Percentiles rank a stretch among this genome's conserved stretches.
Evolutionary conservation across 2,888 invertebrate species (phyloP).

Genomic region (Dasysyrphus tricinctus): DNA sequence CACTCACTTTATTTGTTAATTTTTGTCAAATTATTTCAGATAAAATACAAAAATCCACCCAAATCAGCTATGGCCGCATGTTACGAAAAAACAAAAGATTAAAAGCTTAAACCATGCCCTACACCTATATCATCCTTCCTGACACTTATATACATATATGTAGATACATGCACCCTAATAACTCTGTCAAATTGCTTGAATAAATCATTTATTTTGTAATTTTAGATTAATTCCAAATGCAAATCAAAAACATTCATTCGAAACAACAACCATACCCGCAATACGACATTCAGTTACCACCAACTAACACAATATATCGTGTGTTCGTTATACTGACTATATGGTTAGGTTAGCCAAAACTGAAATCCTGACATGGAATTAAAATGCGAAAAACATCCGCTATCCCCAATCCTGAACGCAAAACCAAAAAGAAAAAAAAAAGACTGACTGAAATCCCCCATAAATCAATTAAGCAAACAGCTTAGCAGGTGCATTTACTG

Average conservation of each 20-base stretch:
- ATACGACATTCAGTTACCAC: background rate
- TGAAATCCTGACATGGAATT: constrained; percentile 49
- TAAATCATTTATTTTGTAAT: constrained; percentile 83
- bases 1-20: constrained; percentile 3
- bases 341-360: too few relatives aligned
- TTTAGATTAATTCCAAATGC: constrained; percentile 80
- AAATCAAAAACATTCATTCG: constrained; percentile 73
- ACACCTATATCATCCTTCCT: constrained; percentile 47
- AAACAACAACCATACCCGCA: constrained; percentile 22
- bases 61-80: background rate
- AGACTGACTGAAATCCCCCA: constrained; percentile 76
- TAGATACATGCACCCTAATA: background rate
- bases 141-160: background rate
- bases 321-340: background rate
- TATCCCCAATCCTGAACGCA: constrained; percentile 11
- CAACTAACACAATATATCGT: constrained; percentile 16
- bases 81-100: constrained; percentile 13
- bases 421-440: background rate
- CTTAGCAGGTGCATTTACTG: constrained; percentile 78
- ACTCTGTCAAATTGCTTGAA: constrained; percentile 82
- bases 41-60: constrained; percentile 10
- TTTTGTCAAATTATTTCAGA: constrained; percentile 23
- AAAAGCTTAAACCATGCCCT: constrained; percentile 32
- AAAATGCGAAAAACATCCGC: constrained; percentile 64
- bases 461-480: constrained; percentile 81